phyloP scores from a whole-genome alignment of 2,888 invertebrate genomes.

The Zaprionus obscuricornis region DNA sequence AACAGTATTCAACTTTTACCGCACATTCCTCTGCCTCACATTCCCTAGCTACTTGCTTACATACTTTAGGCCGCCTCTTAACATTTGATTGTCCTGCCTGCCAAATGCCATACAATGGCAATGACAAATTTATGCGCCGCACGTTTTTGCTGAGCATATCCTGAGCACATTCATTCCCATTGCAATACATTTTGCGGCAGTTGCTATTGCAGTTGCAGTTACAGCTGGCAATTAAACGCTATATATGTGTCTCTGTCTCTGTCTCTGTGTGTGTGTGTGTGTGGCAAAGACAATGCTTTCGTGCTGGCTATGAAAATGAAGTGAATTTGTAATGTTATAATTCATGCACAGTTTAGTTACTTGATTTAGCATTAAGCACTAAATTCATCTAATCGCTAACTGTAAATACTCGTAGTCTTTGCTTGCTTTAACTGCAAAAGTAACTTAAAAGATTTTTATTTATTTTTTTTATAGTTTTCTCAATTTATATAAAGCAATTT shows the following conservation, averaged over 20 bases:
- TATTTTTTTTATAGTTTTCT: too few species aligned
- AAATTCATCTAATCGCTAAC: too few species aligned
- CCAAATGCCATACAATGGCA: constrained; percentile 41
- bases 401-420: too few species aligned
- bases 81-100: constrained; percentile 6
- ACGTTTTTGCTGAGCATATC: constrained; percentile 33
- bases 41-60: neutral
- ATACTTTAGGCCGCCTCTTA: neutral
- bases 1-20: constrained; percentile 6
- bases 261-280: too few species aligned
- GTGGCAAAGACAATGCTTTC: too few species aligned
- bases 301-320: too few species aligned
- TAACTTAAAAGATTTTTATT: too few species aligned
- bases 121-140: constrained; percentile 48
- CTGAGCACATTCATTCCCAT: constrained; percentile 18
- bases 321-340: neutral
- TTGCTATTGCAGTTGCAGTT: neutral
- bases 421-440: too few species aligned
- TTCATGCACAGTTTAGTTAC: too few species aligned
- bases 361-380: too few species aligned
- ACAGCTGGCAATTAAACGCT: neutral
- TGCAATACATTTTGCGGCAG: constrained; percentile 9
- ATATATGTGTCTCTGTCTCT: too few species aligned
- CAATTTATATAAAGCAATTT: constrained; percentile 21
- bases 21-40: neutral